Evolutionary conservation across 2,888 invertebrate genomes (phyloP).

Genomic region (Thecophora atra): DNA sequence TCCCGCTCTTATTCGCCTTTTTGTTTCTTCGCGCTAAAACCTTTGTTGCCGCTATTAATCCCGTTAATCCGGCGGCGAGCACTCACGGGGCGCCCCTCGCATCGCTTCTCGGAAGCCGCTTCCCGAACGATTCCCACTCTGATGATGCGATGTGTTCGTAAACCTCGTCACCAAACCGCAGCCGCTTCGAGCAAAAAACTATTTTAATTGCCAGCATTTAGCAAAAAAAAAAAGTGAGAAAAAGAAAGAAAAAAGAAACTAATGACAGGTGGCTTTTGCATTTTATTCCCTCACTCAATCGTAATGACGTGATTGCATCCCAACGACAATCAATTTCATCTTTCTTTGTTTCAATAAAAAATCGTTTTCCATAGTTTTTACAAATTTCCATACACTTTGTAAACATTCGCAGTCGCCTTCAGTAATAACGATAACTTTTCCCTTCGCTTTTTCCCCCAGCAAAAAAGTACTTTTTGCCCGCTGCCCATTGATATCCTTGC

Average conservation of each 20-base stretch:
- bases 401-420: not conserved
- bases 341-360: constrained; percentile 18
- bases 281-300: constrained; percentile 6
- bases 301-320: constrained; percentile 23
- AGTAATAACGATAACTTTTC: too few relatives aligned
- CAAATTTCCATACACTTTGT: too few relatives aligned
- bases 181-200: constrained; percentile 17
- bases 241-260: constrained; percentile 11
- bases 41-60: constrained; percentile 14
- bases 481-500: not conserved
- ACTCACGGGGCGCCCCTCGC: not conserved
- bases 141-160: too few relatives aligned
- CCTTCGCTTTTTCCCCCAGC: too few relatives aligned
- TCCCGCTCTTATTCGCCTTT: not conserved
- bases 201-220: constrained; percentile 22
- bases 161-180: not conserved
- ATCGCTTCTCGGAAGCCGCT: not conserved
- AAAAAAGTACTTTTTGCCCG: not conserved
- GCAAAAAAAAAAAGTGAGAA: too few relatives aligned
- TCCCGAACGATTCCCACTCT: not conserved
- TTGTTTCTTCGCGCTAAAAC: not conserved
- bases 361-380: constrained; percentile 8
- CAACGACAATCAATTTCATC: constrained; percentile 28
- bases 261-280: constrained; percentile 4
- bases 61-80: constrained; percentile 31